A percentile compares a stretch with the other conserved stretches of the same genome.
Evolutionary conservation across 1,140 invertebrate genomes (phyloP).

Genomic region (Drosophila malerkotliana): DNA sequence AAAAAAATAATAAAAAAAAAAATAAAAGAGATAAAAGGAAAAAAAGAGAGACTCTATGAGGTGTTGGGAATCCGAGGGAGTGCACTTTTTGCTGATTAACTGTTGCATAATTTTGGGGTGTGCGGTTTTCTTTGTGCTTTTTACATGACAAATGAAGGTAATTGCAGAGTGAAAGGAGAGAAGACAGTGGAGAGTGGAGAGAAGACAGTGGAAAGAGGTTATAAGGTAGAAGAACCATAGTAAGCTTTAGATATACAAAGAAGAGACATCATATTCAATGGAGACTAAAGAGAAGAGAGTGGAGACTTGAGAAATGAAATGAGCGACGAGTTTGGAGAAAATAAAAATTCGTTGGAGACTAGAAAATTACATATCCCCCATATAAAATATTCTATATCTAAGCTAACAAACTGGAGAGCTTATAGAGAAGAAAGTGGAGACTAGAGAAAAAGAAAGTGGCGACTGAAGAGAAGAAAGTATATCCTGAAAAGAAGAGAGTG

Average conservation of each 20-base stretch:
- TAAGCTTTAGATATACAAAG: not conserved
- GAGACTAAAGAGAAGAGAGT: no score
- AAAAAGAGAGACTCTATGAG: not conserved
- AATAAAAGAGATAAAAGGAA: not conserved
- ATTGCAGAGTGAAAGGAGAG: conserved; percentile 8
- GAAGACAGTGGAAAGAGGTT: not conserved
- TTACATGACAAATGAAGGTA: conserved; percentile 59
- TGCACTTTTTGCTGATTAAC: conserved; percentile 62
- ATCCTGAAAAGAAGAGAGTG: no score
- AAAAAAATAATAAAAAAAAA: conserved; percentile 4
- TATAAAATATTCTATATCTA: no score
- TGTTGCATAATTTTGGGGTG: conserved; percentile 61
- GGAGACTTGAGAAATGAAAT: no score
- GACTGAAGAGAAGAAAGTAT: no score
- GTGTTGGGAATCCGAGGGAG: not conserved
- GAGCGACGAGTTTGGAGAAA: no score
- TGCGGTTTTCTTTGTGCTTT: conserved; percentile 53
- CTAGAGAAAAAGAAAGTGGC: no score
- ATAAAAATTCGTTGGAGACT: no score
- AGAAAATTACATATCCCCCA: no score
- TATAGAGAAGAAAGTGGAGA: no score
- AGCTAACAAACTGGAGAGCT: no score
- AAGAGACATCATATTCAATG: not conserved
- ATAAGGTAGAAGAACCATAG: not conserved
- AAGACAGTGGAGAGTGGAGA: not conserved